These are phyloP conservation scores for Sternarchorhynchus goeldii DNA, from an alignment of 2,797 vertebrate species.

Conservation along the genomic window DNA sequence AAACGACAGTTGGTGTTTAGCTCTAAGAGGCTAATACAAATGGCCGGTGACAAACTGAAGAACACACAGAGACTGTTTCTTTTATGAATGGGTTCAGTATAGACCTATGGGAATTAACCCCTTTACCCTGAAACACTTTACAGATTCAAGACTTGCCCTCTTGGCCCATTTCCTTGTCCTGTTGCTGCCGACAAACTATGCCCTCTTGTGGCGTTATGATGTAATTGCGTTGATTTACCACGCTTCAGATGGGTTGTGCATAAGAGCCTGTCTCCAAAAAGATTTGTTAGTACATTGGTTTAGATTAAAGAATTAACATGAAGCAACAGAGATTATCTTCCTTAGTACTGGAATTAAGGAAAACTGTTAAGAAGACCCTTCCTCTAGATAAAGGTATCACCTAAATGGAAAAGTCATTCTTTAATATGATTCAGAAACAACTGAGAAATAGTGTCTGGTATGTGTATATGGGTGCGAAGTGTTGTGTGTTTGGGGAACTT, in stretches of 20 bases:
- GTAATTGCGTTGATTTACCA: conserved; percentile 1
- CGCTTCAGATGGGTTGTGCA: background rate
- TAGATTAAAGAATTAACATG: background rate
- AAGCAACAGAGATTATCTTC: too few relatives aligned
- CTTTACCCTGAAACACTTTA: background rate
- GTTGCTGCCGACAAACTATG: conserved; percentile 14
- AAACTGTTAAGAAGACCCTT: background rate
- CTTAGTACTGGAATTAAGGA: too few relatives aligned
- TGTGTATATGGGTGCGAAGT: conserved; percentile 1
- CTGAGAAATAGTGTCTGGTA: background rate
- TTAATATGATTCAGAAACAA: background rate
- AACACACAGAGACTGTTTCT: background rate
- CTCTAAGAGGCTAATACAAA: background rate
- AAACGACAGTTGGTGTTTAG: background rate
- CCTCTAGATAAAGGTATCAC: background rate
- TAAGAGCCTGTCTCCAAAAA: too few relatives aligned
- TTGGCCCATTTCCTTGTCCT: conserved; percentile 12
- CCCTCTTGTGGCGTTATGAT: conserved; percentile 42
- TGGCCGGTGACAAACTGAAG: background rate
- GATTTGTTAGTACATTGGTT: background rate
- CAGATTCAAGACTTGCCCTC: background rate
- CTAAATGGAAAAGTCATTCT: too few relatives aligned
- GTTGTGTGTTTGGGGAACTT: conserved; percentile 21
- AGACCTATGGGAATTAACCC: background rate
- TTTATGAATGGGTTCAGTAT: background rate